A percentile compares a stretch with the other conserved stretches of the same genome.
Conservation (phyloP, 2,113 vertebrate species). For the Scophthalmus maximus region DNA sequence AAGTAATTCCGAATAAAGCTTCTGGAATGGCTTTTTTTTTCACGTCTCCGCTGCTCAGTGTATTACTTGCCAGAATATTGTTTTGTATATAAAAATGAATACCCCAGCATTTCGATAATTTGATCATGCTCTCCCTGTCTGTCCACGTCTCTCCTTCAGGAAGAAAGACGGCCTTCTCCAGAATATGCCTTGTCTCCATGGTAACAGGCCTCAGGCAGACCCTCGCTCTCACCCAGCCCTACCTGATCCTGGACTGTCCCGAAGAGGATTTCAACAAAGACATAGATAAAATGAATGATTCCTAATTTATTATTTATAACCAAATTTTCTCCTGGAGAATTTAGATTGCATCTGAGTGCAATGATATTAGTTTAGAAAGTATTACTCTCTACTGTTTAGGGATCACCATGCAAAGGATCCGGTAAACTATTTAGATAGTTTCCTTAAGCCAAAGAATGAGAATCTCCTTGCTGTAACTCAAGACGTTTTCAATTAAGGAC, state of each 20-base stretch:
- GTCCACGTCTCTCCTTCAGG: conserved; percentile 33
- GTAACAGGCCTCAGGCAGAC: conserved; percentile 58
- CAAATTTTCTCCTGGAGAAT: no score
- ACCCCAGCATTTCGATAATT: conserved; percentile 22
- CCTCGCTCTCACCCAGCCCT: conserved; percentile 8
- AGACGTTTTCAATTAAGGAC: conserved; percentile 1
- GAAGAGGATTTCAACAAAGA: conserved; percentile 9
- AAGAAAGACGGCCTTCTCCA: conserved; percentile 34
- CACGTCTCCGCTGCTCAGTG: not conserved
- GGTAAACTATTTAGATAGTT: not conserved
- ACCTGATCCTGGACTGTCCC: conserved; percentile 32
- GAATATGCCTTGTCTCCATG: conserved; percentile 67
- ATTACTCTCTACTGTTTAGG: not conserved
- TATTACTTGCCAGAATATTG: no score
- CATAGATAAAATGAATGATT: not conserved
- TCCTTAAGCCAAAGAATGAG: not conserved
- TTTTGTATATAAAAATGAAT: not conserved
- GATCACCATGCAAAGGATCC: not conserved
- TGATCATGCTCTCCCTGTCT: conserved; percentile 1
- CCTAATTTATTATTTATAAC: no score
- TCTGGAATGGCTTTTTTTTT: not conserved
- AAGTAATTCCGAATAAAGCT: not conserved
- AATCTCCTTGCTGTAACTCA: not conserved
- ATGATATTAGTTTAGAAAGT: not conserved
- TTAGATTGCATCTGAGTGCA: no score